Conservation (phyloP, 2,113 vertebrate genomes). For the Podiceps cristatus region DNA sequence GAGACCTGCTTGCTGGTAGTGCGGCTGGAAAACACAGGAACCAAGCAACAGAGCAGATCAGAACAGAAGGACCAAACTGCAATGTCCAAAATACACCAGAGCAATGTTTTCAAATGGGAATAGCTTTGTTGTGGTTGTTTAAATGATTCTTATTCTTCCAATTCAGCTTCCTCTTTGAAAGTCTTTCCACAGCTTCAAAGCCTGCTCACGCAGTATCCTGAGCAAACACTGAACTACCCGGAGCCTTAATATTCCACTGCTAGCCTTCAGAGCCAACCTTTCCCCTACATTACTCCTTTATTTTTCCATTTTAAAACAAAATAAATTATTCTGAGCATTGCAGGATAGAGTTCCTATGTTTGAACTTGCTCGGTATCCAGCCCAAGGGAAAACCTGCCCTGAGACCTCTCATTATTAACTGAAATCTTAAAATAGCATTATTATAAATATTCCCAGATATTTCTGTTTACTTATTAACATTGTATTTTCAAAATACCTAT, state of each 20-base stretch:
- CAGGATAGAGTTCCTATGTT: not conserved
- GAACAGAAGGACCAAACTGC: not conserved
- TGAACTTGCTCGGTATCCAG: not conserved
- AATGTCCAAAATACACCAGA: not conserved
- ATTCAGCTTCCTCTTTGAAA: not conserved
- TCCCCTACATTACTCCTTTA: not conserved
- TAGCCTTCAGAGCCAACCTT: not conserved
- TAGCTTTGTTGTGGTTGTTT: not conserved
- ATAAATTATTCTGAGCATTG: not conserved
- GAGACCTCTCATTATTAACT: not conserved
- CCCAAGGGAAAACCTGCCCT: not conserved
- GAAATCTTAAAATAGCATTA: not conserved
- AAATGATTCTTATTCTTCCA: not conserved
- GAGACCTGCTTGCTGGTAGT: not conserved
- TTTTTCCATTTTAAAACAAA: not conserved
- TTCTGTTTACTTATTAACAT: not conserved
- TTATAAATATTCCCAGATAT: not conserved
- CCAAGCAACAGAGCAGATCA: rapidly evolving
- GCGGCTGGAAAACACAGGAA: not conserved
- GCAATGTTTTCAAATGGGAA: not conserved
- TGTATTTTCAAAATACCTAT: not conserved
- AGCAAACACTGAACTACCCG: not conserved
- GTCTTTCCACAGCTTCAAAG: not conserved
- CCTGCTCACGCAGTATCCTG: not conserved
- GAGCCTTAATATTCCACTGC: not conserved